These are phyloP conservation scores for Paratilapia polleni DNA, from an alignment of 2,113 vertebrate genomes.

Conservation along the genomic window DNA sequence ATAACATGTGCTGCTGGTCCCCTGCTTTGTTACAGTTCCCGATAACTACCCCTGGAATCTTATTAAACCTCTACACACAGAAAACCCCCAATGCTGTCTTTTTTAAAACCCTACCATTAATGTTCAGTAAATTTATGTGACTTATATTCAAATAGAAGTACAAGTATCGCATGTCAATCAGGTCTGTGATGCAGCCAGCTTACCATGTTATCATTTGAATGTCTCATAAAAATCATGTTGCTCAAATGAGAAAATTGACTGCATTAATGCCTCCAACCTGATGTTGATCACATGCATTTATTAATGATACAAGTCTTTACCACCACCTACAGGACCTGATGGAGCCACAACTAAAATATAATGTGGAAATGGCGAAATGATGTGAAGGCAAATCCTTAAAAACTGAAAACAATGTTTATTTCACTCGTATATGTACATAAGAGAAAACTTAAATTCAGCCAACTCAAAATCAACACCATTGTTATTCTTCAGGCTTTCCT, in stretches of 20 bases:
- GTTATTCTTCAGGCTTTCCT: constrained; percentile 16
- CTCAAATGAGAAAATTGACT: not conserved
- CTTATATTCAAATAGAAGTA: not conserved
- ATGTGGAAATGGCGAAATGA: constrained; percentile 4
- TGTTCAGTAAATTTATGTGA: not conserved
- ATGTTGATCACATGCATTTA: not conserved
- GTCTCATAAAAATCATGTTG: not conserved
- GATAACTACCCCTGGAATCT: constrained; percentile 67
- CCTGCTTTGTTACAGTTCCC: constrained; percentile 71
- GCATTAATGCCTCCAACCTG: not conserved
- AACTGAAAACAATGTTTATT: constrained; percentile 77
- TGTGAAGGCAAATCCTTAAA: constrained; percentile 28
- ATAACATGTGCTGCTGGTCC: constrained; percentile 71
- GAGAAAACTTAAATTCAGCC: constrained; percentile 55
- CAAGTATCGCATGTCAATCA: not conserved
- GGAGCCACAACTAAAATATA: not conserved
- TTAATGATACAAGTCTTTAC: constrained; percentile 13
- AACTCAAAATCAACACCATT: constrained; percentile 38
- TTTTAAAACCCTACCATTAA: not conserved
- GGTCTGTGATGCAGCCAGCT: not conserved
- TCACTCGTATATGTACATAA: constrained; percentile 72
- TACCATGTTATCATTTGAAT: not conserved
- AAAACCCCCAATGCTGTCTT: not conserved
- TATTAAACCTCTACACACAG: constrained; percentile 73
- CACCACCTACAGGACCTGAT: constrained; percentile 48